Conservation (phyloP, 2,113 vertebrate genomes). For the Chionodraco myersi region DNA sequence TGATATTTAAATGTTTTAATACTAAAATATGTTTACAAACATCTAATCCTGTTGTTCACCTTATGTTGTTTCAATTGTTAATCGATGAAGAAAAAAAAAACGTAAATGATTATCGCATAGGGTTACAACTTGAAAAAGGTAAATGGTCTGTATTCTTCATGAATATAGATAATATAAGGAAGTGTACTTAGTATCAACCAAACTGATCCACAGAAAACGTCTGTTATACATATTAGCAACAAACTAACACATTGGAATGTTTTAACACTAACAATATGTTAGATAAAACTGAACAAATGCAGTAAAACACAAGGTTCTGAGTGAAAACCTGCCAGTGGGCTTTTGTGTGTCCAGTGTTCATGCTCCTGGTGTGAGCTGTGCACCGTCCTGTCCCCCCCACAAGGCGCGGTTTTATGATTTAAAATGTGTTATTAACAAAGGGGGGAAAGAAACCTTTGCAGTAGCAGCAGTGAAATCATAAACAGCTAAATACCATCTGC, state of each 20-base stretch:
- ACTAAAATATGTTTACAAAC: too few species aligned
- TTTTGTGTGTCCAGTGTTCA: neutral
- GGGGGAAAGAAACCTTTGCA: conserved; percentile 19
- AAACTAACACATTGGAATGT: neutral
- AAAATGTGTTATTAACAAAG: conserved; percentile 58
- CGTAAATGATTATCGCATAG: too few species aligned
- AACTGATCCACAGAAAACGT: neutral
- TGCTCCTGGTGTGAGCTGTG: neutral
- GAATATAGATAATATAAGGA: too few species aligned
- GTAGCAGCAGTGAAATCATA: conserved; percentile 33
- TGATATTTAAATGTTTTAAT: too few species aligned
- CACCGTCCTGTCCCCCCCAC: neutral
- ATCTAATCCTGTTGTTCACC: too few species aligned
- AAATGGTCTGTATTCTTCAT: too few species aligned
- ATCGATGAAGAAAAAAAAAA: too few species aligned
- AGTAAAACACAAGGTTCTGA: neutral
- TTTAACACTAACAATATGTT: too few species aligned
- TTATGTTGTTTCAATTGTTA: too few species aligned
- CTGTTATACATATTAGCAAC: neutral
- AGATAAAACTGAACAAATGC: neutral
- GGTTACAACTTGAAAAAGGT: too few species aligned
- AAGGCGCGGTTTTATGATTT: neutral
- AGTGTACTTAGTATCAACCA: neutral
- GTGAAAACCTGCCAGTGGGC: neutral
- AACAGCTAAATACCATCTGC: conserved; percentile 26